Evolutionary conservation across 2,888 invertebrate species (phyloP), one percentile per base, ranked within the genome.

Genomic region (Acrobasis suavella): DNA sequence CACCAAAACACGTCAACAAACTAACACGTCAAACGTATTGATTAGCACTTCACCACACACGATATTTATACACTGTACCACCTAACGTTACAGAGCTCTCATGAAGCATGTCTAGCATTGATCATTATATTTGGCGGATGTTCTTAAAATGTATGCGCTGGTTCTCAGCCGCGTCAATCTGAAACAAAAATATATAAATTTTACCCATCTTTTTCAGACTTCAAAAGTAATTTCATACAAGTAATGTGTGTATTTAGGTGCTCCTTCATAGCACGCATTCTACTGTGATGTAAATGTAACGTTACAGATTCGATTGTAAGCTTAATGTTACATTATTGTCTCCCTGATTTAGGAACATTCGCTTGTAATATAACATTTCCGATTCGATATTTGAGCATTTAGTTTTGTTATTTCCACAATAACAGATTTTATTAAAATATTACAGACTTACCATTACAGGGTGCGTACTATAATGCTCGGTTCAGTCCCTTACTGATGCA

Each of bases 131-230:
- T 22, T 16, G 8, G 60, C 46, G 51, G 39, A 42, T 46, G 22
- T 55, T 17, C 15, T 10, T 37, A 10, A 7, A 39, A 22, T 37
- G 22, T 10, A 12, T 3, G 10, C 32, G 46, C 12, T 56, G 17
- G 17, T 17, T n/a, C 9, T n/a, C n/a, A 16, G 17, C 7, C 37
- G 42, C 49, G 50, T 50, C 58, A 52, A 62, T 62, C 68, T 69
- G 68, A 62, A 69, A 69, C 68, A 69, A 68, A 62, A 58, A 60
- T n/a, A 54, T 46, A 63, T 39, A 52, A 1, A 38, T 2, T 46
- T 32, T 14, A 56, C 39, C 15, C 7, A 37, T 52, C 7, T 14
- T 14, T 22, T 17, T 32, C 5, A 3, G 22, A 12, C 17, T 12
- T 5, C n/a, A 42, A 9, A 12, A 42, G 10, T 12, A 42, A 42